These are phyloP conservation scores for Phalacrocorax carbo DNA, from an alignment of 2,113 vertebrate species.

Conservation along the genomic window DNA sequence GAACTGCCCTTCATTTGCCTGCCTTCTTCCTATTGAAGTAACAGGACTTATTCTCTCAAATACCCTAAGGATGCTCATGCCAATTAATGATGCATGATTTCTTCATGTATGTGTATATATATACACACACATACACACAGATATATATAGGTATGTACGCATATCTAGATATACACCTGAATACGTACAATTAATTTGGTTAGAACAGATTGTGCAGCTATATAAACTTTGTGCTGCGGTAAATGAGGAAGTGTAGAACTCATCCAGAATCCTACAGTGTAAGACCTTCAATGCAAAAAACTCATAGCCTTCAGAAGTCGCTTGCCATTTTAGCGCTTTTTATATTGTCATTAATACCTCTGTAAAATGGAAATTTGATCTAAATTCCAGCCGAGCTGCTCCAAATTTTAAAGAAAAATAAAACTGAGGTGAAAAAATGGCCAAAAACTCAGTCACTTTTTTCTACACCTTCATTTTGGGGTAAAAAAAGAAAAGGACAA, in stretches of 20 bases:
- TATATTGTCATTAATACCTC: neutral
- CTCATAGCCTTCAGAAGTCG: neutral
- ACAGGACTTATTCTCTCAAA: neutral
- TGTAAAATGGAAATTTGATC: neutral
- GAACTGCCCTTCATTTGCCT: neutral
- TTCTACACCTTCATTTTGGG: neutral
- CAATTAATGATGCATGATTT: neutral
- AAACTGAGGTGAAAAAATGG: neutral
- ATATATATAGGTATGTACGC: fast-evolving
- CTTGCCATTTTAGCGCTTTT: neutral
- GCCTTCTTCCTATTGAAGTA: neutral
- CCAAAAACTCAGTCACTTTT: neutral
- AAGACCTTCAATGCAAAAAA: neutral
- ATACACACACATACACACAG: fast-evolving
- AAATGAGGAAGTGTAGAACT: neutral
- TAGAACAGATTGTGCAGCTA: neutral
- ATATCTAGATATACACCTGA: neutral
- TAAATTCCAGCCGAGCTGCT: neutral
- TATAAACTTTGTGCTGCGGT: neutral
- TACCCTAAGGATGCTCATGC: neutral
- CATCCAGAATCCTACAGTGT: neutral
- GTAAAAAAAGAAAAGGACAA: neutral
- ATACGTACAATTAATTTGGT: neutral
- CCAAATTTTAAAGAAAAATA: neutral
- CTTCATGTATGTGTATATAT: neutral